Percentiles rank a stretch among this genome's conserved stretches.
These are phyloP conservation scores for Toxotes lorentzi DNA, from an alignment of 2,797 vertebrate genomes.

Conservation along the genomic window DNA sequence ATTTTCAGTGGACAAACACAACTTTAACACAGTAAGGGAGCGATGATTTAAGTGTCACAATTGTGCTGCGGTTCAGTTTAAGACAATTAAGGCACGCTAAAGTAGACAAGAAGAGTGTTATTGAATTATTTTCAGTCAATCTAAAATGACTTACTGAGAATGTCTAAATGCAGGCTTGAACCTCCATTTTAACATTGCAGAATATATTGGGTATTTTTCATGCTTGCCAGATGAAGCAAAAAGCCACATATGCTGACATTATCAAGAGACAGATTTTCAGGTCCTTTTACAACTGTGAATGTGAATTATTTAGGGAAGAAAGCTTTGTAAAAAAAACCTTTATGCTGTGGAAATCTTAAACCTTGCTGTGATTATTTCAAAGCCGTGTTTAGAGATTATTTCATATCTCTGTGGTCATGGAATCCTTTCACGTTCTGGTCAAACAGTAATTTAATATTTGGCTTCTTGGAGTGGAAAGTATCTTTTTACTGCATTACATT, in stretches of 20 bases:
- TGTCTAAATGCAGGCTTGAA: neutral
- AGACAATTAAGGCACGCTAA: neutral
- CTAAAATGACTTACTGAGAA: neutral
- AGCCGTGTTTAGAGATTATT: neutral
- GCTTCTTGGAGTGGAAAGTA: neutral
- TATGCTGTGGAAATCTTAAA: neutral
- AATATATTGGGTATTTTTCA: slow-evolving; percentile 10
- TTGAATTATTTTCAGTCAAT: neutral
- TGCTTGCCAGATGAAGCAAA: neutral
- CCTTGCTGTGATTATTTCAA: neutral
- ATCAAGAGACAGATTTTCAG: neutral
- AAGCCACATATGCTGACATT: neutral
- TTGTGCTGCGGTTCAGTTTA: neutral
- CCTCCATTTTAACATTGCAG: neutral
- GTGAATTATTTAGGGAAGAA: neutral
- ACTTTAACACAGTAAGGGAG: slow-evolving; percentile 15
- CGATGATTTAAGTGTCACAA: slow-evolving; percentile 2
- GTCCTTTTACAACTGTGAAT: neutral
- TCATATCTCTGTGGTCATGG: neutral
- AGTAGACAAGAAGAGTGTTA: neutral
- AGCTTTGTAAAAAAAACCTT: neutral
- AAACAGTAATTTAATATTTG: neutral
- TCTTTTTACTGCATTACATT: neutral
- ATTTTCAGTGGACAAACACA: slow-evolving; percentile 26
- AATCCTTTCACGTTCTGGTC: slow-evolving; percentile 2